Conservation (phyloP, 64 coral and sea anemone genomes). For the Pocillopora verrucosa region DNA sequence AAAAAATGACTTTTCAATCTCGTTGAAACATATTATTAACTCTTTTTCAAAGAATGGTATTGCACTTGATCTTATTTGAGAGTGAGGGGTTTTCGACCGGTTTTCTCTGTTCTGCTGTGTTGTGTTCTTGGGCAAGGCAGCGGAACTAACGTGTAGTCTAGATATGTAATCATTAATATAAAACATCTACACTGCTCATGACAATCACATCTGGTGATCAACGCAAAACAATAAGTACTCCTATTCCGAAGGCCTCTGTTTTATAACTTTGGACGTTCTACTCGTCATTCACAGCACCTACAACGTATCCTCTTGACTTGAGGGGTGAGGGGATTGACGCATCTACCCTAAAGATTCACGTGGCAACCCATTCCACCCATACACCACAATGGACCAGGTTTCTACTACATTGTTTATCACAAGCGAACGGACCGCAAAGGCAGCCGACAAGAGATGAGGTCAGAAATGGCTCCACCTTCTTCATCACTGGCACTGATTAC, state of each 20-base stretch:
- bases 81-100: not conserved
- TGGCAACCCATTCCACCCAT: conserved; percentile 54
- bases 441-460: conserved; percentile 49
- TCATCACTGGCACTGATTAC: conserved; percentile 55
- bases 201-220: no score
- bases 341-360: conserved; percentile 31
- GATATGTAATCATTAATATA: no score
- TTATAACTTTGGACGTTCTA: no score
- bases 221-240: no score
- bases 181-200: no score
- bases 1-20: not conserved
- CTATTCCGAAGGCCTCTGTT: no score
- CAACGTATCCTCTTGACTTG: conserved; percentile 2
- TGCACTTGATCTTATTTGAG: no score
- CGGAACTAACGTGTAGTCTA: no score
- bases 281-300: conserved; percentile 23
- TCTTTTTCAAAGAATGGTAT: no score
- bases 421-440: conserved; percentile 36
- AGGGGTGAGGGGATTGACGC: conserved; percentile 28
- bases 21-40: no score
- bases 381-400: conserved; percentile 74
- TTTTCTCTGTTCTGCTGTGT: no score
- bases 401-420: conserved; percentile 82
- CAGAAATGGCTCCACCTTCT: conserved; percentile 32
- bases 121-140: no score